Percentiles rank a stretch among this genome's conserved stretches.
These are phyloP conservation scores for Tetropium fuscum DNA, from an alignment of 2,888 invertebrate genomes.

Conservation along the genomic window DNA sequence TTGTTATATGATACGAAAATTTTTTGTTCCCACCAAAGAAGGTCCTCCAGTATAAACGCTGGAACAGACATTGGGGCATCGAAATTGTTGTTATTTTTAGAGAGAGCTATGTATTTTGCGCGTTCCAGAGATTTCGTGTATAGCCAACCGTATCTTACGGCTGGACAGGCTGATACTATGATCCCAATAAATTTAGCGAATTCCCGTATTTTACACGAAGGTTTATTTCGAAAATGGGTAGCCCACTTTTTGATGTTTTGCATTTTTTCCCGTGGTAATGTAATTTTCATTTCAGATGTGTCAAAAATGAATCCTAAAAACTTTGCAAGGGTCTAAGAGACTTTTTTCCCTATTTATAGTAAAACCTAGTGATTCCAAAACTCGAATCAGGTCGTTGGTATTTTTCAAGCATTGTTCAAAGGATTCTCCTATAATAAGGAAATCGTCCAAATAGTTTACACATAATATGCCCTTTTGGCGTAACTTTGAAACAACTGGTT, in stretches of 20 bases:
- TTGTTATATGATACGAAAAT: constrained; percentile 21
- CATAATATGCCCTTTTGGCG: not conserved
- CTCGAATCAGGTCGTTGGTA: no score
- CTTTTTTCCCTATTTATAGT: not conserved
- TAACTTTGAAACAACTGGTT: constrained; percentile 1
- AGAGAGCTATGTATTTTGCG: constrained; percentile 18
- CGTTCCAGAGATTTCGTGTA: constrained; percentile 30
- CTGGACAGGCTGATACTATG: constrained; percentile 42
- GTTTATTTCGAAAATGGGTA: not conserved
- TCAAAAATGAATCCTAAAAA: constrained; percentile 8
- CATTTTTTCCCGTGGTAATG: not conserved
- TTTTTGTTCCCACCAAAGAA: constrained; percentile 40
- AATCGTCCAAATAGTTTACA: constrained; percentile 10
- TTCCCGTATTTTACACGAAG: constrained; percentile 13
- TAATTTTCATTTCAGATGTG: not conserved
- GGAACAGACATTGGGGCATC: not conserved
- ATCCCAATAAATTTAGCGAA: constrained; percentile 41
- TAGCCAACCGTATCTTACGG: constrained; percentile 37
- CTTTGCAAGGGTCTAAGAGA: not conserved
- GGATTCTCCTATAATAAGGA: not conserved
- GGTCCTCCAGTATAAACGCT: not conserved
- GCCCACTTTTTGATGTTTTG: not conserved
- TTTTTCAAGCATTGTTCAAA: not conserved
- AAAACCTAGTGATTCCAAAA: not conserved
- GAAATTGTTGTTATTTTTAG: not conserved